A percentile compares a stretch with the other conserved stretches of the same genome.
These are phyloP conservation scores for Phoenicopterus ruber DNA, from an alignment of 2,113 vertebrate genomes.

Conservation along the genomic window DNA sequence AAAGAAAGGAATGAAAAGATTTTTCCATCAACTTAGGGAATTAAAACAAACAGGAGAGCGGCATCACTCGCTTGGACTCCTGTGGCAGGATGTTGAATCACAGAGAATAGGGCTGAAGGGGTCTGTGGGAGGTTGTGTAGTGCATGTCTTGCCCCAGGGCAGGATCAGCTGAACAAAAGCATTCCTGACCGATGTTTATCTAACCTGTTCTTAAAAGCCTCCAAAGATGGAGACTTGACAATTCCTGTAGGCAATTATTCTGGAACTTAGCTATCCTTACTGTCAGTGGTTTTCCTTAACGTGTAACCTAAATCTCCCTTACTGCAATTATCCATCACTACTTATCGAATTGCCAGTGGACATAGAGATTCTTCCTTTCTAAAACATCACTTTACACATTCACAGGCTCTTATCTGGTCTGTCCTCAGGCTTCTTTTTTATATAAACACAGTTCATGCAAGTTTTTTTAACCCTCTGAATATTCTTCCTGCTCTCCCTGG, in stretches of 20 bases:
- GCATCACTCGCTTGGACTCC: neutral
- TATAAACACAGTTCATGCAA: neutral
- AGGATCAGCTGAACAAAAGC: neutral
- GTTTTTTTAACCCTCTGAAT: neutral
- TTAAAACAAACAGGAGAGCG: neutral
- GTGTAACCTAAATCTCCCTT: neutral
- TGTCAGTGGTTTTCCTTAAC: neutral
- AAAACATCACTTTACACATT: neutral
- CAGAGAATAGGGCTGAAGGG: neutral
- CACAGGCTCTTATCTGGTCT: neutral
- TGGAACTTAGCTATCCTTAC: neutral
- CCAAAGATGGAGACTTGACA: neutral
- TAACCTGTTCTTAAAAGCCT: neutral
- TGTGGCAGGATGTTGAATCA: neutral
- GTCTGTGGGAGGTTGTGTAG: neutral
- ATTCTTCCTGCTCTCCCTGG: neutral
- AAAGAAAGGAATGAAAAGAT: neutral
- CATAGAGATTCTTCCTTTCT: neutral
- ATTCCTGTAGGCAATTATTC: neutral
- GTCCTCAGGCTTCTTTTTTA: neutral
- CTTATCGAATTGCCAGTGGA: neutral
- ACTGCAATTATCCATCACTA: neutral
- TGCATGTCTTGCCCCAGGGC: neutral
- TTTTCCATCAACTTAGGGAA: neutral
- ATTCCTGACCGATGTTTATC: slow-evolving; percentile 22